These are phyloP conservation scores for Uria aalge DNA, from an alignment of 2,113 vertebrate species.

Conservation along the genomic window DNA sequence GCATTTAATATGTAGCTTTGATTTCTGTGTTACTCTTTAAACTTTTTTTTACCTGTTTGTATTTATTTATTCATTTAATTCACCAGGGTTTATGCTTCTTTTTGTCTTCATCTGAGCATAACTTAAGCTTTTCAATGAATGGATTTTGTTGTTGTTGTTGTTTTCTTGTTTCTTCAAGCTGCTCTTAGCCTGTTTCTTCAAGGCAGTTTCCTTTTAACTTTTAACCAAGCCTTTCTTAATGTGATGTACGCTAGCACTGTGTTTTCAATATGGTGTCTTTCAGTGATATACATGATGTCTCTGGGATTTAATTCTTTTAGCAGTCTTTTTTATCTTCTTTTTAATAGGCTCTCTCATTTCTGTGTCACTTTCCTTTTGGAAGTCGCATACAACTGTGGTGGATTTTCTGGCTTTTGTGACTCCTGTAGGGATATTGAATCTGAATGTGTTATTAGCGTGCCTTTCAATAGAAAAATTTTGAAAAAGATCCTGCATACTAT, in stretches of 20 bases:
- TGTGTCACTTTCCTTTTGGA: conserved; percentile 9
- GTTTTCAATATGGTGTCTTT: not conserved
- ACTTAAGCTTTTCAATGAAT: not conserved
- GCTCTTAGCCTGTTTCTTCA: not conserved
- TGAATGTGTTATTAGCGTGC: not conserved
- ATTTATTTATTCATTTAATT: not conserved
- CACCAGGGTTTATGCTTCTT: not conserved
- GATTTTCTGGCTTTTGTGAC: conserved; percentile 2
- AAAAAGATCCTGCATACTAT: not conserved
- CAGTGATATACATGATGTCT: not conserved
- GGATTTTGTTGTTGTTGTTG: not conserved
- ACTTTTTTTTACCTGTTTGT: not conserved
- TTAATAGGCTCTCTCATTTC: not conserved
- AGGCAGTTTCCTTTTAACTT: not conserved
- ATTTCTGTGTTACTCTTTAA: not conserved
- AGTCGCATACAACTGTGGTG: not conserved
- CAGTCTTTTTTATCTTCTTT: not conserved
- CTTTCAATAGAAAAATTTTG: not conserved
- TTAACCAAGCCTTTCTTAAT: not conserved
- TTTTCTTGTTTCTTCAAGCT: not conserved
- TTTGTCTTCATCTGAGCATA: not conserved
- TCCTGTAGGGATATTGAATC: not conserved
- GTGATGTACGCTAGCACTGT: not conserved
- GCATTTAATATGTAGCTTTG: not conserved
- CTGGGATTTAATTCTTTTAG: not conserved